phyloP scores from a whole-genome alignment of 2,797 vertebrate genomes.

The Chiroxiphia lanceolata region DNA sequence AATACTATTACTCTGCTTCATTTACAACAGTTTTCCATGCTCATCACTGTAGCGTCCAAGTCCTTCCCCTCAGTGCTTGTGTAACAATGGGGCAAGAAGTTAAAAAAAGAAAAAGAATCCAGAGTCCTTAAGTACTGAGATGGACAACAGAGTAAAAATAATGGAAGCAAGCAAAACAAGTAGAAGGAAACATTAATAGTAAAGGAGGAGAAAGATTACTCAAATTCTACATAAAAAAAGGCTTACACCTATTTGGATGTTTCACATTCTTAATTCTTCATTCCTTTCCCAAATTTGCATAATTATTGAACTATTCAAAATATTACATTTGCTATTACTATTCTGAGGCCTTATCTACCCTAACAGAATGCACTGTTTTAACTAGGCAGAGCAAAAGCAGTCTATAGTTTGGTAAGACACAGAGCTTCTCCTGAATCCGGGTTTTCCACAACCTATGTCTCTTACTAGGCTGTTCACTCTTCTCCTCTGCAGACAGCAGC shows the following conservation, averaged over 20 bases:
- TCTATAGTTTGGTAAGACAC: neutral
- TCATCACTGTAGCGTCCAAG: neutral
- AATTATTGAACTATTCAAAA: neutral
- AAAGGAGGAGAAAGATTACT: neutral
- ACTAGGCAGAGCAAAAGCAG: neutral
- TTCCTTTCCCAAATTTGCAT: neutral
- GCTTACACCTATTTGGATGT: neutral
- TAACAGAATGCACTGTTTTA: neutral
- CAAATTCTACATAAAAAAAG: neutral
- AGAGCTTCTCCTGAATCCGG: neutral
- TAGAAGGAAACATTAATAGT: neutral
- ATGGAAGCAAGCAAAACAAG: neutral
- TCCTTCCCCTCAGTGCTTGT: neutral
- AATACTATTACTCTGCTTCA: neutral
- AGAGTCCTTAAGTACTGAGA: neutral
- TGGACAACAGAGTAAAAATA: neutral
- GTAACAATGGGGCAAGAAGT: neutral
- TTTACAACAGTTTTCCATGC: neutral
- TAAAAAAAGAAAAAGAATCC: neutral
- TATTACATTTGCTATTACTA: neutral
- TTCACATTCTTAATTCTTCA: neutral
- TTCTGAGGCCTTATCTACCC: neutral
- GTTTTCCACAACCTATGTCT: neutral
- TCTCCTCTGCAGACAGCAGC: neutral
- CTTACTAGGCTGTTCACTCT: neutral